Percentiles rank a stretch among this genome's conserved stretches.
phyloP scores from a whole-genome alignment of 35 echinoderm and acorn worm genomes.

The Apostichopus californicus region DNA sequence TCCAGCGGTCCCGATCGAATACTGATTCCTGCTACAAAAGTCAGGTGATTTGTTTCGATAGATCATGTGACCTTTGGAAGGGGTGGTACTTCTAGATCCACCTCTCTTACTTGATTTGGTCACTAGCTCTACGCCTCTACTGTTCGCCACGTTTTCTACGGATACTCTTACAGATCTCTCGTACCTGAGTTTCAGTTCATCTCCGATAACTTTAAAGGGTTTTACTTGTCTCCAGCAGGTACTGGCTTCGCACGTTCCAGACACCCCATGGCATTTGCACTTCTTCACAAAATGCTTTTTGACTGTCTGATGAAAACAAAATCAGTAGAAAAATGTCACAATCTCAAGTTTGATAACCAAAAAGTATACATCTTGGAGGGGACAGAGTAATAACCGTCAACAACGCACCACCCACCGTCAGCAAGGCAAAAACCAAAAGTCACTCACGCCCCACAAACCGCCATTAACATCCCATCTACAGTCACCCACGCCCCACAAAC shows the following conservation, averaged over 20 bases:
- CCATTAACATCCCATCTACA: too few species aligned
- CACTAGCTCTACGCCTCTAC: background rate
- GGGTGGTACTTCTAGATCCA: background rate
- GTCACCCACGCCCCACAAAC: too few species aligned
- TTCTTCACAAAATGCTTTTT: constrained; percentile 48
- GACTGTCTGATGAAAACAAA: constrained; percentile 42
- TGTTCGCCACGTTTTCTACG: constrained; percentile 29
- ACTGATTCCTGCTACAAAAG: constrained; percentile 70
- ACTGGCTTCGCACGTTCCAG: constrained; percentile 55
- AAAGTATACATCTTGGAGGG: too few species aligned
- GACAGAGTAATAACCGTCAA: too few species aligned
- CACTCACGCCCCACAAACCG: too few species aligned
- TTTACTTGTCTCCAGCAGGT: constrained; percentile 66
- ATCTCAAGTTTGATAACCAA: too few species aligned
- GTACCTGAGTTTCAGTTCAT: constrained; percentile 63
- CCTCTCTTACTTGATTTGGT: background rate
- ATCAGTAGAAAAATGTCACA: background rate
- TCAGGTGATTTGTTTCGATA: constrained; percentile 81
- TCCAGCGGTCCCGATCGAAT: constrained; percentile 76
- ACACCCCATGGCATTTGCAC: constrained; percentile 75
- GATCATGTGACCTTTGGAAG: constrained; percentile 58
- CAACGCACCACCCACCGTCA: too few species aligned
- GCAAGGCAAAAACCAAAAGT: too few species aligned
- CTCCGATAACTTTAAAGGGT: constrained; percentile 60
- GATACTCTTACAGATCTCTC: constrained; percentile 43